phyloP scores from a whole-genome alignment of 2,113 vertebrate genomes.

The Ibidorhyncha struthersii region DNA sequence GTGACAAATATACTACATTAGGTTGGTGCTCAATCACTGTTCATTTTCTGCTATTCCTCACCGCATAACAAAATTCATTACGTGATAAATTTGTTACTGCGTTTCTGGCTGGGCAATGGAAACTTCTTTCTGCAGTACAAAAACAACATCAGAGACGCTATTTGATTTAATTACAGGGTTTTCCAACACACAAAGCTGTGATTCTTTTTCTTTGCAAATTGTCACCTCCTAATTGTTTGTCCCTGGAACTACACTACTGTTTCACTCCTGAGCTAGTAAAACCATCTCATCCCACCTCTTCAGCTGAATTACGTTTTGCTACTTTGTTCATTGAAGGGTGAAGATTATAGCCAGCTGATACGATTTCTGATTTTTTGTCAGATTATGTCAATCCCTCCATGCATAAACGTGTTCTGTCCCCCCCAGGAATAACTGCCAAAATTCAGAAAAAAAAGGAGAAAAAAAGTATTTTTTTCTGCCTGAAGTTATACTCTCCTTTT shows the following conservation, averaged over 20 bases:
- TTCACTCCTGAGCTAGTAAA: neutral
- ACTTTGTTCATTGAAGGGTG: neutral
- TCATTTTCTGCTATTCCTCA: conserved; percentile 15
- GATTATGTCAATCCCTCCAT: neutral
- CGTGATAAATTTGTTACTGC: neutral
- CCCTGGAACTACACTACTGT: neutral
- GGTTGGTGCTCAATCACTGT: conserved; percentile 48
- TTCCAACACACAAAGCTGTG: neutral
- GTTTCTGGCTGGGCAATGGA: neutral
- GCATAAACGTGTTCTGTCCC: neutral
- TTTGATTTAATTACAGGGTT: conserved; percentile 1
- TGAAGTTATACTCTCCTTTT: neutral
- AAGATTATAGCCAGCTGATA: neutral
- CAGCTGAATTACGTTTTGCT: neutral
- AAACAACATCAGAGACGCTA: neutral
- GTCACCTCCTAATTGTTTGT: neutral
- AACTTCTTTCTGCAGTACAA: neutral
- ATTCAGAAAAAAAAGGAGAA: neutral
- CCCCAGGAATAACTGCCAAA: neutral
- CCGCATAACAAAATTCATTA: conserved; percentile 17
- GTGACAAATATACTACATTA: conserved; percentile 55
- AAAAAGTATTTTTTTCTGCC: neutral
- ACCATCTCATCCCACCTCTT: neutral
- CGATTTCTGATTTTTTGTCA: neutral
- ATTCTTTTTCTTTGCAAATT: neutral